Percentiles rank a stretch among this genome's conserved stretches.
phyloP scores from a whole-genome alignment of 2,797 vertebrate species.

The Octomys mimax region DNA sequence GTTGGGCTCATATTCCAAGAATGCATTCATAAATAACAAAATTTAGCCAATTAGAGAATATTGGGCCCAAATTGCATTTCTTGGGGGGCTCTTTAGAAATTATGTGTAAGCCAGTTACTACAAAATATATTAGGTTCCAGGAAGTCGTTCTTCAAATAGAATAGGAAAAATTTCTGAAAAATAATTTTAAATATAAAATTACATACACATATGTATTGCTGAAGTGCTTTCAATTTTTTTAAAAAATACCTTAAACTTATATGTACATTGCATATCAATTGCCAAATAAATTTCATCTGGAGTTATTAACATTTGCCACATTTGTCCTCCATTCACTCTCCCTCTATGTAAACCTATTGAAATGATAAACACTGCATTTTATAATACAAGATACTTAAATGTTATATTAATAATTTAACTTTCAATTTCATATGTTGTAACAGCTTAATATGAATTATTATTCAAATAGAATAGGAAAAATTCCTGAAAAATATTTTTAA shows the following conservation, averaged over 20 bases:
- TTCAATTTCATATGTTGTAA: background rate
- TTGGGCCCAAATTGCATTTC: constrained; percentile 39
- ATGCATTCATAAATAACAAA: constrained; percentile 42
- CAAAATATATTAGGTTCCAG: constrained; percentile 40
- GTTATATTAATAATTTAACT: background rate
- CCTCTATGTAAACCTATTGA: background rate
- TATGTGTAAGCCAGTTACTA: background rate
- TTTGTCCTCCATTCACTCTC: background rate
- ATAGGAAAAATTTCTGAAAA: background rate
- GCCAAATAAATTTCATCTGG: background rate
- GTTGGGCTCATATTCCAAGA: constrained; percentile 57
- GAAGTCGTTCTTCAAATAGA: constrained; percentile 33
- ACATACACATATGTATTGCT: constrained; percentile 28
- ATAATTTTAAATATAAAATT: constrained; percentile 38
- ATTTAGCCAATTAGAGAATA: constrained; percentile 55
- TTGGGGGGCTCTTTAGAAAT: constrained; percentile 8
- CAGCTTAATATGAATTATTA: background rate
- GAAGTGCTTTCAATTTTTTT: constrained; percentile 47
- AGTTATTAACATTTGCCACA: background rate
- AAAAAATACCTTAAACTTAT: constrained; percentile 26
- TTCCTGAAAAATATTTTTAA: background rate
- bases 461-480: constrained; percentile 31
- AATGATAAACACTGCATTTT: constrained; percentile 4
- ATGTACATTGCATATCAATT: background rate
- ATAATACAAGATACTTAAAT: background rate